These are phyloP conservation scores for Hippotragus niger DNA, from an alignment of 2,113 vertebrate species.

Conservation along the genomic window DNA sequence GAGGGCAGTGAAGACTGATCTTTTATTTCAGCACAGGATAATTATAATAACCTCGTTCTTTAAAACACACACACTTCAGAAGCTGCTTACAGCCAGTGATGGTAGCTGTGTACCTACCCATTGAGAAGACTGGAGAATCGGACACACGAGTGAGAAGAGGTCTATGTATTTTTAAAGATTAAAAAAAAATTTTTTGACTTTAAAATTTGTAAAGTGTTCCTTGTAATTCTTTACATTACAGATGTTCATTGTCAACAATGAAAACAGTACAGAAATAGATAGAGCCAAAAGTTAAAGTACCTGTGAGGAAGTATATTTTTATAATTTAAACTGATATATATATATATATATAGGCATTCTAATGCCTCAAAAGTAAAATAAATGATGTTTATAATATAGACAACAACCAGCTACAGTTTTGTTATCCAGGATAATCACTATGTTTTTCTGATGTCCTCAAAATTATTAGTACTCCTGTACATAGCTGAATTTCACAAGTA, in stretches of 20 bases:
- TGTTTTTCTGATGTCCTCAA: not conserved
- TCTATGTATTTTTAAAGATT: not conserved
- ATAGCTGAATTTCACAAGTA: not conserved
- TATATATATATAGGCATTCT: not conserved
- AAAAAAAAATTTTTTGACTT: not conserved
- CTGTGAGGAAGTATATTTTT: not conserved
- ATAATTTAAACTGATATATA: not conserved
- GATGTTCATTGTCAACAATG: not conserved
- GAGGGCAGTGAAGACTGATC: not conserved
- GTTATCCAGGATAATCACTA: not conserved
- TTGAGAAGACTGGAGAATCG: not conserved
- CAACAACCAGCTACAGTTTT: not conserved
- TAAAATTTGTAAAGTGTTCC: not conserved
- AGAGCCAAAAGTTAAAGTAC: not conserved
- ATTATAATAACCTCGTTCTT: not conserved
- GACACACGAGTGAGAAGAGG: not conserved
- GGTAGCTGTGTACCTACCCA: not conserved
- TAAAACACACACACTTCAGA: not conserved
- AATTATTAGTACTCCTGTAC: not conserved
- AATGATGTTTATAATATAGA: not conserved
- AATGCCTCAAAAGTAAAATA: not conserved
- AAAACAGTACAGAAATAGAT: not conserved
- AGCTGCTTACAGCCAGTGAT: not conserved
- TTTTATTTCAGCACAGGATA: constrained; percentile 11
- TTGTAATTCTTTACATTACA: not conserved